These are phyloP conservation scores for Acrossocheilus wenchowensis DNA, from an alignment of 2,797 vertebrate species.

Conservation along the genomic window DNA sequence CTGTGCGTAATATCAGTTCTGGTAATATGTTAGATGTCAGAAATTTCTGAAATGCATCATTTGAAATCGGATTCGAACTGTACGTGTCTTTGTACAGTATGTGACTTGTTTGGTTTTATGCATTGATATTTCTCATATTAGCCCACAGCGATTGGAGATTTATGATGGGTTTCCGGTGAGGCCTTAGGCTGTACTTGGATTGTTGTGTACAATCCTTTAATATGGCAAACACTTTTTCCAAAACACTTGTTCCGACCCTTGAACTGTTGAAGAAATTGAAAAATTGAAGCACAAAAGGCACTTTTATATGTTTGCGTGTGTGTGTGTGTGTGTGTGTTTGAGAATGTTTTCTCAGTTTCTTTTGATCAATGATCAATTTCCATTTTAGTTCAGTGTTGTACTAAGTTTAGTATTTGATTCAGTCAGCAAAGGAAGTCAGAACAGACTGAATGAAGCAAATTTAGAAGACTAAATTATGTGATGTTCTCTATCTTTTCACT, in stretches of 20 bases:
- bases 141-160: conserved; percentile 40
- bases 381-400: conserved; percentile 5
- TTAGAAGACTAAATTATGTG: background rate
- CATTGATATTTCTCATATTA: conserved; percentile 36
- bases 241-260: conserved; percentile 15
- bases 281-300: conserved; percentile 68
- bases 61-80: conserved; percentile 37
- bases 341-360: background rate
- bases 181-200: conserved; percentile 58
- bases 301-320: conserved; percentile 61
- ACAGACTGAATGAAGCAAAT: background rate
- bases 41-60: conserved; percentile 5
- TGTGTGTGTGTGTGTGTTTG: background rate
- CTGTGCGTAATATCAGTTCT: background rate
- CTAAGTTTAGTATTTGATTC: conserved; percentile 2
- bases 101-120: conserved; percentile 3
- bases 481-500: background rate
- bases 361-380: background rate
- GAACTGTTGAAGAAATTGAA: conserved; percentile 47
- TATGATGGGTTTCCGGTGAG: conserved; percentile 51
- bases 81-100: conserved; percentile 19
- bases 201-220: conserved; percentile 46
- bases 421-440: background rate
- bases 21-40: conserved; percentile 13
- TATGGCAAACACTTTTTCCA: conserved; percentile 19